A percentile compares a stretch with the other conserved stretches of the same genome.
Conservation (phyloP, 1,140 invertebrate genomes). For the Lysiphlebus fabarum region DNA sequence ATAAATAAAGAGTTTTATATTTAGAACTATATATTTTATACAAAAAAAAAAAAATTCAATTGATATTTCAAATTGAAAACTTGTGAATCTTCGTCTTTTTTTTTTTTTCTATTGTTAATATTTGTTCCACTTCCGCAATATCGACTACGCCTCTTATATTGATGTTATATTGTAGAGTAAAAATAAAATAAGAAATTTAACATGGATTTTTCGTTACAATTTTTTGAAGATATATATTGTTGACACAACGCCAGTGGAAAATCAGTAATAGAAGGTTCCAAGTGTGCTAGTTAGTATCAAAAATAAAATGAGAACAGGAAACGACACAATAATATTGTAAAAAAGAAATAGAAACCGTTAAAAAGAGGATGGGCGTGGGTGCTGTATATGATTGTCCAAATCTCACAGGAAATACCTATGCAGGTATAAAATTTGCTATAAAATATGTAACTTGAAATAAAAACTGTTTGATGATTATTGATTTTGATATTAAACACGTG, state of each 20-base stretch:
- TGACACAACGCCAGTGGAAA: no score
- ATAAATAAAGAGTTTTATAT: no score
- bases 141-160: constrained; percentile 32
- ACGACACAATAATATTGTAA: constrained; percentile 39
- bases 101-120: constrained; percentile 31
- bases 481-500: constrained; percentile 22
- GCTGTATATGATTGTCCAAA: constrained; percentile 5
- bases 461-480: constrained; percentile 7
- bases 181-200: no score
- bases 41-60: no score
- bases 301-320: constrained; percentile 35
- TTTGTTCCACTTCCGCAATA: constrained; percentile 39
- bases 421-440: constrained; percentile 4
- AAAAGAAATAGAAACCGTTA: constrained; percentile 1
- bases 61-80: no score
- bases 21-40: no score
- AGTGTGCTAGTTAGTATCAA: constrained; percentile 28
- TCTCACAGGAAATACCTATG: constrained; percentile 32
- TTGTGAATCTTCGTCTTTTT: no score
- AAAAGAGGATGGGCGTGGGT: constrained; percentile 26
- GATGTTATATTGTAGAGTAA: constrained; percentile 40
- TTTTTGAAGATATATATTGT: no score
- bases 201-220: no score
- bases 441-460: neutral
- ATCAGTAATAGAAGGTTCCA: no score